Evolutionary conservation across 2,113 vertebrate genomes (phyloP).

Genomic region (Strix uralensis): DNA sequence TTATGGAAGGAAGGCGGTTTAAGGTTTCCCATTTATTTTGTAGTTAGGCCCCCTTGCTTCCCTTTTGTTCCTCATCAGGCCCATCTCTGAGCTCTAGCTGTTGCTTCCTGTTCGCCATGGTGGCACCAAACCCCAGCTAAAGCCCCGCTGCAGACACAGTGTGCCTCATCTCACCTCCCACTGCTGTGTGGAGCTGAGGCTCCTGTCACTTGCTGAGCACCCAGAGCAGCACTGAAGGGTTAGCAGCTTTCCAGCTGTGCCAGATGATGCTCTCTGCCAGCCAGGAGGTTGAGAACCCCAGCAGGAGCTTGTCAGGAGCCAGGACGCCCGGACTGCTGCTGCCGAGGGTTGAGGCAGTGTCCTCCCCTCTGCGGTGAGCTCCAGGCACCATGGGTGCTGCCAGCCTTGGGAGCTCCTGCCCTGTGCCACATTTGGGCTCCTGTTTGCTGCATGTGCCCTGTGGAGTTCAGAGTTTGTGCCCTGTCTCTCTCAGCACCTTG

Average conservation of each 20-base stretch:
- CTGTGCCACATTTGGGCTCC: fast-evolving
- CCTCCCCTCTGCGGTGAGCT: background rate
- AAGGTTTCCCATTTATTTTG: background rate
- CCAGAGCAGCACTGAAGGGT: fast-evolving
- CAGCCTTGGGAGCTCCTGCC: background rate
- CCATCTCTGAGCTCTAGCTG: background rate
- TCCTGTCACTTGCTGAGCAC: fast-evolving
- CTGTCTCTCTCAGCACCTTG: background rate
- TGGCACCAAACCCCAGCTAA: background rate
- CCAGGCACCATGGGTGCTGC: fast-evolving
- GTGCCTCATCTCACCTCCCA: background rate
- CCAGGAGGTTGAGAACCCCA: fast-evolving
- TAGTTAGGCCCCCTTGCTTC: background rate
- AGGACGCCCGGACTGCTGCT: fast-evolving
- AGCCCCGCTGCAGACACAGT: background rate
- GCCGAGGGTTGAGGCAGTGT: fast-evolving
- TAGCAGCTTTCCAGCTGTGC: background rate
- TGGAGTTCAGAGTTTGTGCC: background rate
- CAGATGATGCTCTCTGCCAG: background rate
- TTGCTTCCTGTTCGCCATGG: background rate
- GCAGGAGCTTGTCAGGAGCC: background rate
- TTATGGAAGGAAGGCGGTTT: background rate
- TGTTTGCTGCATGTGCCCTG: fast-evolving
- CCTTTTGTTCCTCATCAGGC: background rate
- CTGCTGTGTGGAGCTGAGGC: background rate